These are phyloP conservation scores for Ornithorhynchus anatinus DNA, from an alignment of 2,113 vertebrate species.

Conservation along the genomic window DNA sequence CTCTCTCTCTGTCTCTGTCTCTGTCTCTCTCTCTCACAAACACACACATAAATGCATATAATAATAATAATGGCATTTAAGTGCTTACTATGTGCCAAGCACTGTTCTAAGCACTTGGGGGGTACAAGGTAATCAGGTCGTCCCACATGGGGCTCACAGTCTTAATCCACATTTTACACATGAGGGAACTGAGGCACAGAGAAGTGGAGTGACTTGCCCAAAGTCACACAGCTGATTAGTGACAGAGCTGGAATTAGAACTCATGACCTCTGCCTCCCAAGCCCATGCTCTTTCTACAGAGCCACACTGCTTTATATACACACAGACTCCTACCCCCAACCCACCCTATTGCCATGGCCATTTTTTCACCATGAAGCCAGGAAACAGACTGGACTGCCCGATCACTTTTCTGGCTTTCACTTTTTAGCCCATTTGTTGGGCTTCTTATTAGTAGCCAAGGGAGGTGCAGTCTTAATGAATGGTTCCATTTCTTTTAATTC, in stretches of 20 bases:
- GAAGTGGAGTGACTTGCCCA: too few species aligned
- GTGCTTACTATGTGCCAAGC: not conserved
- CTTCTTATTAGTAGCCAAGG: constrained; percentile 4
- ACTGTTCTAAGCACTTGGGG: not conserved
- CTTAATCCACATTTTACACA: too few species aligned
- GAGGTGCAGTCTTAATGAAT: not conserved
- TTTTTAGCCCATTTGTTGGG: not conserved
- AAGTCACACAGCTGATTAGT: too few species aligned
- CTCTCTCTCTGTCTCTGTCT: not conserved
- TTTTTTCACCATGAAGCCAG: too few species aligned
- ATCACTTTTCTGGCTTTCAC: not conserved
- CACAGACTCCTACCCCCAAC: not conserved
- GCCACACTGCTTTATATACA: not conserved
- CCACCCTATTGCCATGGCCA: too few species aligned
- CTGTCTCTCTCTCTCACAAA: not conserved
- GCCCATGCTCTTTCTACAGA: too few species aligned
- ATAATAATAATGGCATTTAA: too few species aligned
- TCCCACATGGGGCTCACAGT: too few species aligned
- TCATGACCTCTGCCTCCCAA: too few species aligned
- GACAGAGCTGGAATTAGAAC: too few species aligned
- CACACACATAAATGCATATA: not conserved
- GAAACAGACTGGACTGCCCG: not conserved
- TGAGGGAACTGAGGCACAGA: too few species aligned
- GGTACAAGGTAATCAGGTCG: too few species aligned
- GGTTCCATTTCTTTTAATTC: constrained; percentile 15